A percentile compares a stretch with the other conserved stretches of the same genome.
These are phyloP conservation scores for Psophia crepitans DNA, from an alignment of 2,113 vertebrate species.

Conservation along the genomic window DNA sequence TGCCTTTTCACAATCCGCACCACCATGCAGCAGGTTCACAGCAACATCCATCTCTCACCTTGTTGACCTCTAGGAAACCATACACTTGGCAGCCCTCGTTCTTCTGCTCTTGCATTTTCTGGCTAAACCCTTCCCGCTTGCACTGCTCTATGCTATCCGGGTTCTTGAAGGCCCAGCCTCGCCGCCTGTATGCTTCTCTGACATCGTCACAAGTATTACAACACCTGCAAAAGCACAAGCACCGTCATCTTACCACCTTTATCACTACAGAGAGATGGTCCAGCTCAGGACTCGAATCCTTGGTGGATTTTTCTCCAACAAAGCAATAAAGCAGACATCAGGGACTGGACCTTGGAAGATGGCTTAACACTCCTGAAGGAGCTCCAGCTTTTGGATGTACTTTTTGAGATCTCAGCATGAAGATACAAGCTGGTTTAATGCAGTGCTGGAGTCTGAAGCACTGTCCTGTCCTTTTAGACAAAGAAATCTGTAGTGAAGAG, in stretches of 20 bases:
- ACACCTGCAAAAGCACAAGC: conserved; percentile 76
- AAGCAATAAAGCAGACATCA: not conserved
- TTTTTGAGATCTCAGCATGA: not conserved
- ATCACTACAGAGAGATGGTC: not conserved
- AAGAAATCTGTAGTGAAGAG: not conserved
- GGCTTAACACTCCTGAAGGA: not conserved
- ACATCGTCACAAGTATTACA: conserved; percentile 98
- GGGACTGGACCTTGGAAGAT: not conserved
- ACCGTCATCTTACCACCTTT: not conserved
- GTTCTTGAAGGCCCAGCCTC: conserved; percentile 97
- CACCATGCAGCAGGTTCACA: not conserved
- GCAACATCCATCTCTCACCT: conserved; percentile 73
- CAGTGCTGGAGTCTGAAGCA: not conserved
- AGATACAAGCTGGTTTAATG: not conserved
- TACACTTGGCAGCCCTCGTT: conserved; percentile 97
- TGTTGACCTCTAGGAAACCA: conserved; percentile 97
- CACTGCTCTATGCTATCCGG: conserved; percentile 97
- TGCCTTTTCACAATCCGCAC: not conserved
- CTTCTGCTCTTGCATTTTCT: conserved; percentile 99
- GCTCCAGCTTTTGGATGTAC: not conserved
- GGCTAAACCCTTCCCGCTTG: conserved; percentile 94
- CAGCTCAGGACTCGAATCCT: not conserved
- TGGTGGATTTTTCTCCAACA: not conserved
- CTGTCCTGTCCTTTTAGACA: not conserved
- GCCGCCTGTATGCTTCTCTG: conserved; percentile 90